Base-by-base conservation (phyloP, 2,113 vertebrate species). In the Centrocercus urophasianus region DNA sequence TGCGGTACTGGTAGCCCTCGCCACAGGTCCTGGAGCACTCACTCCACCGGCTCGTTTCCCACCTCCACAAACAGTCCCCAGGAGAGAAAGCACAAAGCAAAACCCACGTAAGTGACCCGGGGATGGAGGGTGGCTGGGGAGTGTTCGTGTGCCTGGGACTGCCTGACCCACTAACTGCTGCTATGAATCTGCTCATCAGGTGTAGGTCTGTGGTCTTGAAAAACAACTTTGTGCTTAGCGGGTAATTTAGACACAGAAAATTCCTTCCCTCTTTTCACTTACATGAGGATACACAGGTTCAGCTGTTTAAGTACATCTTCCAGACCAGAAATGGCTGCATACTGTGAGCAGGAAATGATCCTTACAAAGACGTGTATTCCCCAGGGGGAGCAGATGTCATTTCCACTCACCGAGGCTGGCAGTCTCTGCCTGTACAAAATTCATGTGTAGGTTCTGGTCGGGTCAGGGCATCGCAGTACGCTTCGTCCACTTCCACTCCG, bases 31-130 rank as follows among this genome's bases (percentile, higher is more conserved):
- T 97, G 2, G 98, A 99, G 93, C 99, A 99, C 63, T 98, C 98
- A 0, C 98, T 99, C 99, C 98, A 99, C 5, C 98, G 98, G 50
- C 98, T 99, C 45, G 98, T 99, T 98, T 99, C 99, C 99, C 99
- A 99, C 47, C 99, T 99, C 90, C 83, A 73, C 0, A 2, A 19
- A 65, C 73, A 72, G 42, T 13, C 5, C 73, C 59, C 69, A 8
- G 47, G 60, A 69, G 50, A 67, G 48, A 89, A 38, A 93, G 65
- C 77, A 93, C 54, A 92, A 64, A 74, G 78, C 24, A 80, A 86
- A 86, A 60, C 24, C 40, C 79, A 59, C 66, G 73, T 96, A 50
- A 97, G 87, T 10, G 38, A 16, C 56, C 3, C 13, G 74, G 72
- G 47, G 12, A 24, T 28, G 10, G 0, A 1, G 30, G 36, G 27